phyloP scores from a whole-genome alignment of 1,140 invertebrate genomes.

The Scaptomyza graminum region DNA sequence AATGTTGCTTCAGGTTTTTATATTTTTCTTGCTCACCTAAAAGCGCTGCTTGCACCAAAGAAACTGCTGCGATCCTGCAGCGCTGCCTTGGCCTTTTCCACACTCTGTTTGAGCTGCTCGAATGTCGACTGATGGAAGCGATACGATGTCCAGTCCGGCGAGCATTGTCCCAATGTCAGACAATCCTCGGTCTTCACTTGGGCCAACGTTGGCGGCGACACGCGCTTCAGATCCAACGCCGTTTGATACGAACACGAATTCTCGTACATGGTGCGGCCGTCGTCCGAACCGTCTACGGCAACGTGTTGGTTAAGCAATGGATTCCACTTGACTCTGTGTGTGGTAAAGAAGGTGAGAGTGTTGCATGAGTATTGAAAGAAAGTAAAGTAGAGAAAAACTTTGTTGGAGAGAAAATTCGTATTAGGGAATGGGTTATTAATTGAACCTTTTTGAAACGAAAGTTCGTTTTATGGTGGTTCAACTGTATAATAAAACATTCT shows the following conservation, averaged over 20 bases:
- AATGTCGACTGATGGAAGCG: constrained; percentile 91
- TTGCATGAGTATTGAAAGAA: too few relatives aligned
- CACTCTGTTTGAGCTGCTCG: constrained; percentile 94
- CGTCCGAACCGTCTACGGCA: constrained; percentile 55
- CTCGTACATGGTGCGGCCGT: constrained; percentile 89
- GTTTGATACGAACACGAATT: constrained; percentile 94
- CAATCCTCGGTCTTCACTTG: constrained; percentile 87
- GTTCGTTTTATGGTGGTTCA: too few relatives aligned
- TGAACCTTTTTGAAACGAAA: too few relatives aligned
- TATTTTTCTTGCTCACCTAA: constrained; percentile 61
- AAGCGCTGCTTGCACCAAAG: constrained; percentile 81
- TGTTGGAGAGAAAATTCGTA: neutral
- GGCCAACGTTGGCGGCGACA: constrained; percentile 84
- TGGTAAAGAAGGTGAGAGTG: neutral
- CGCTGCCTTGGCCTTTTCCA: constrained; percentile 94
- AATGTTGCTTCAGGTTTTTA: neutral
- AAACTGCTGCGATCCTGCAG: constrained; percentile 86
- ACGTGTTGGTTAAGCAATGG: constrained; percentile 71
- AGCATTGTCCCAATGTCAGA: constrained; percentile 83
- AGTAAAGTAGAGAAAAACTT: too few relatives aligned
- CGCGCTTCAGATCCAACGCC: constrained; percentile 92
- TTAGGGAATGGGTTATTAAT: too few relatives aligned
- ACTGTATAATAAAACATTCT: too few relatives aligned
- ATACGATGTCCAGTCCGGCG: constrained; percentile 89
- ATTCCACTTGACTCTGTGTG: constrained; percentile 78